These are phyloP conservation scores for Chrysopilus asiliformis DNA, from an alignment of 2,888 invertebrate genomes.

Conservation along the genomic window DNA sequence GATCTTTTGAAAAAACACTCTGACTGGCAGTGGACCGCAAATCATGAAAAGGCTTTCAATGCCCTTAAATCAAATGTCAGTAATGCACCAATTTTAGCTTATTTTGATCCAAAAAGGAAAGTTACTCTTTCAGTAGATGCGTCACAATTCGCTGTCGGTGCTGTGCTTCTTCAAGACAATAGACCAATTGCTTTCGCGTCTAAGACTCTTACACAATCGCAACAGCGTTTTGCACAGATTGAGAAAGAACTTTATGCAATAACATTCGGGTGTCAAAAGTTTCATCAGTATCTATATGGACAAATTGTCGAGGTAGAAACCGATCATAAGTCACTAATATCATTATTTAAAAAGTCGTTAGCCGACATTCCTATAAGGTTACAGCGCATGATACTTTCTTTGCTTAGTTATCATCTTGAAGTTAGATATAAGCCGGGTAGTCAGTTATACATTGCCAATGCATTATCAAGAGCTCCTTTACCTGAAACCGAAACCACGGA, in stretches of 20 bases:
- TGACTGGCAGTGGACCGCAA: conserved; percentile 13
- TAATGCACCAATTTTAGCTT: conserved; percentile 10
- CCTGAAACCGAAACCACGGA: not conserved
- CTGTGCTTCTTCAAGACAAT: too few relatives aligned
- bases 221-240: conserved; percentile 18
- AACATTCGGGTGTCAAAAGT: conserved; percentile 21
- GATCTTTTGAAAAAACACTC: conserved; percentile 12
- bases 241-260: conserved; percentile 25
- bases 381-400: conserved; percentile 20
- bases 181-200: too few relatives aligned
- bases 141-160: conserved; percentile 15
- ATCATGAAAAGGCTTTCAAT: conserved; percentile 12
- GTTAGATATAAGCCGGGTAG: conserved; percentile 20
- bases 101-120: conserved; percentile 11
- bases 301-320: conserved; percentile 16
- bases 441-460: conserved; percentile 20
- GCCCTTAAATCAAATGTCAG: conserved; percentile 12
- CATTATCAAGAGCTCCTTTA: conserved; percentile 19
- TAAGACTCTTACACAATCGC: not conserved
- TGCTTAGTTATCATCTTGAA: conserved; percentile 19
- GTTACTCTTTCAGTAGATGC: conserved; percentile 19
- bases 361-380: conserved; percentile 17
- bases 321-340: conserved; percentile 20
- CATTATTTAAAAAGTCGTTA: conserved; percentile 17
- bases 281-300: conserved; percentile 22